phyloP scores from a whole-genome alignment of 2,797 vertebrate species.

The Psittacula derbiana region DNA sequence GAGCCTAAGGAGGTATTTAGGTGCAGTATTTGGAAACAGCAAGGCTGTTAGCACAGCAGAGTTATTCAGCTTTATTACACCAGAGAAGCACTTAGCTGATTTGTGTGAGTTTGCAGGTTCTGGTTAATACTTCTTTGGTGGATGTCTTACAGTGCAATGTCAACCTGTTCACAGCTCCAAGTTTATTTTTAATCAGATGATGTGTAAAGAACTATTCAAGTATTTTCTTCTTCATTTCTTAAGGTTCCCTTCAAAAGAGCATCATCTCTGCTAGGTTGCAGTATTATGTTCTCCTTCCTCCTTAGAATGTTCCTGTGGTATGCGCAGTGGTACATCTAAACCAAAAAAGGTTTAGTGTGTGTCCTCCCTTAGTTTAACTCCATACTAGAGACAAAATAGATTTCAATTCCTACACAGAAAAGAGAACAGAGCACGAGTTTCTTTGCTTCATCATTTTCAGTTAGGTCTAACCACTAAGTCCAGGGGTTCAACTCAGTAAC shows the following conservation, averaged over 20 bases:
- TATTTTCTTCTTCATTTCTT: neutral
- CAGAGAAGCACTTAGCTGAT: neutral
- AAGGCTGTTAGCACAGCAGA: neutral
- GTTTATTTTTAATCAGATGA: neutral
- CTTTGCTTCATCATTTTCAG: neutral
- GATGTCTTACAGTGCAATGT: neutral
- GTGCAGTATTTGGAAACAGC: neutral
- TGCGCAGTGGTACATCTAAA: neutral
- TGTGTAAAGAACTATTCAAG: neutral
- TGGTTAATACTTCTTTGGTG: neutral
- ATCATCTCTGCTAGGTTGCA: neutral
- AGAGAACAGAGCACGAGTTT: neutral
- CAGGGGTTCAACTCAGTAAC: neutral
- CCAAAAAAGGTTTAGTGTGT: neutral
- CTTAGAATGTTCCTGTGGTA: neutral
- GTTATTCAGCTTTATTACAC: neutral
- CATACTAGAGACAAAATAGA: neutral
- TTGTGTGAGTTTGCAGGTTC: neutral
- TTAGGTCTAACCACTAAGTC: neutral
- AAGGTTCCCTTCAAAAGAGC: neutral
- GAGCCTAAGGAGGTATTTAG: neutral
- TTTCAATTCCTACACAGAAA: neutral
- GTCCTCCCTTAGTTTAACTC: neutral
- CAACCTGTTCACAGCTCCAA: neutral
- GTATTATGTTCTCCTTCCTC: neutral